These are phyloP conservation scores for Anguilla pacifica DNA, from an alignment of 2,797 vertebrate genomes.

Conservation along the genomic window DNA sequence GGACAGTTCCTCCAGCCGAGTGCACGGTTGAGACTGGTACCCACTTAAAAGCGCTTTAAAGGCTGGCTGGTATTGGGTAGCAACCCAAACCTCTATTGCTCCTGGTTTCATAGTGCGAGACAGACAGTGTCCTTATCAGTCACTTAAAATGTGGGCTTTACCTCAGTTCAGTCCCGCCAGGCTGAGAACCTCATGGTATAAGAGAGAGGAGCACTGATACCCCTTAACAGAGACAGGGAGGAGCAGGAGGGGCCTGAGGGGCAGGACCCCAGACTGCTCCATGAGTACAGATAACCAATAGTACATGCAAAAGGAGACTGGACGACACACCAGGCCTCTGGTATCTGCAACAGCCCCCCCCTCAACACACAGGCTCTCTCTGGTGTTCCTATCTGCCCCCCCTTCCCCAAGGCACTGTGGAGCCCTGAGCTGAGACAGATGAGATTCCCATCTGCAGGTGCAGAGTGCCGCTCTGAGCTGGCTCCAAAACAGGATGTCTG, in stretches of 20 bases:
- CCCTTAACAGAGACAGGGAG: background rate
- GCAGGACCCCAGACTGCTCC: background rate
- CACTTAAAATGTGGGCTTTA: background rate
- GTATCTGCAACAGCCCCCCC: background rate
- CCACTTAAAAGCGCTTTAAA: too few relatives aligned
- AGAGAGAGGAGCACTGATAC: background rate
- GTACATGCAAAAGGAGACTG: too few relatives aligned
- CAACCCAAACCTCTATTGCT: background rate
- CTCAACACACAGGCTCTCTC: background rate
- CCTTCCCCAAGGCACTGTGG: background rate
- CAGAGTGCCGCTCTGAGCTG: constrained; percentile 47
- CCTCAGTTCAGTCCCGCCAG: too few relatives aligned
- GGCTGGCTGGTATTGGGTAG: too few relatives aligned
- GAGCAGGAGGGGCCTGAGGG: background rate
- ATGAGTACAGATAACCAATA: background rate
- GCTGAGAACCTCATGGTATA: too few relatives aligned
- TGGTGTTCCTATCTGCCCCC: background rate
- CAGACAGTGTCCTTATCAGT: background rate
- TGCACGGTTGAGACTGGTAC: too few relatives aligned
- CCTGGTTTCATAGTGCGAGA: background rate
- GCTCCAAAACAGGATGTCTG: constrained; percentile 74
- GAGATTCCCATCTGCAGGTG: constrained; percentile 59
- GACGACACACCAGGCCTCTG: background rate
- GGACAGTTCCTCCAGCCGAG: too few relatives aligned
- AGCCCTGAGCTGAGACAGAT: constrained; percentile 46